Evolutionary conservation across 2,888 invertebrate species (phyloP).

Genomic region (Calliopum simillimum): DNA sequence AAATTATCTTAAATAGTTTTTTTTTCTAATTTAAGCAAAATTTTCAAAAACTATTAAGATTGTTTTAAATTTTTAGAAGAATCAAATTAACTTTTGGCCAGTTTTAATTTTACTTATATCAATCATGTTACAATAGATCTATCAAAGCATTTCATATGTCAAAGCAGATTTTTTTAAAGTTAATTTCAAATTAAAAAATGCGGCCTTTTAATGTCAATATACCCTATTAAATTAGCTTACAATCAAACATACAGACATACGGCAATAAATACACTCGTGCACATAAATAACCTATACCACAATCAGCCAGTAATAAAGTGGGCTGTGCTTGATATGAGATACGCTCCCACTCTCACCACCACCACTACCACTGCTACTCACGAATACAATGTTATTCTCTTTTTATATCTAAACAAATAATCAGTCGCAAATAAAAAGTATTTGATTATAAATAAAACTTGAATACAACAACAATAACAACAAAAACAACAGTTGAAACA

Average conservation of each 20-base stretch:
- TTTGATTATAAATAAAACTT: slow-evolving; percentile 14
- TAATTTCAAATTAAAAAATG: not conserved
- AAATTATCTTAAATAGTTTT: too few species aligned
- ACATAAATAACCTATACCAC: not conserved
- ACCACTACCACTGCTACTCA: not conserved
- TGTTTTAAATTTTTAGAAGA: too few species aligned
- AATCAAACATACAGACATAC: not conserved
- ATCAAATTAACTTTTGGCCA: too few species aligned
- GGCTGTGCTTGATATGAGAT: slow-evolving; percentile 14
- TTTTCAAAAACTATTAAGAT: too few species aligned
- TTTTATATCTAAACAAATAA: slow-evolving; percentile 29
- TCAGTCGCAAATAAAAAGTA: slow-evolving; percentile 26
- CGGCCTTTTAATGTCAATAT: not conserved
- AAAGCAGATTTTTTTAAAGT: not conserved
- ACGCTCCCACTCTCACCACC: not conserved
- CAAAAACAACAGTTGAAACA: not conserved
- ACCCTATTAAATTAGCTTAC: not conserved
- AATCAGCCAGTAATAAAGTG: slow-evolving; percentile 16
- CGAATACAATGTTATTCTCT: not conserved
- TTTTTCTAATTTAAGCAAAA: too few species aligned
- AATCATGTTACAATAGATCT: too few species aligned
- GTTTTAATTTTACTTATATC: too few species aligned
- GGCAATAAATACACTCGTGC: not conserved
- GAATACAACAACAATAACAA: slow-evolving; percentile 2
- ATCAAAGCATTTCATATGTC: not conserved